phyloP scores from a whole-genome alignment of 1,140 invertebrate genomes.

The Bombyx mori region DNA sequence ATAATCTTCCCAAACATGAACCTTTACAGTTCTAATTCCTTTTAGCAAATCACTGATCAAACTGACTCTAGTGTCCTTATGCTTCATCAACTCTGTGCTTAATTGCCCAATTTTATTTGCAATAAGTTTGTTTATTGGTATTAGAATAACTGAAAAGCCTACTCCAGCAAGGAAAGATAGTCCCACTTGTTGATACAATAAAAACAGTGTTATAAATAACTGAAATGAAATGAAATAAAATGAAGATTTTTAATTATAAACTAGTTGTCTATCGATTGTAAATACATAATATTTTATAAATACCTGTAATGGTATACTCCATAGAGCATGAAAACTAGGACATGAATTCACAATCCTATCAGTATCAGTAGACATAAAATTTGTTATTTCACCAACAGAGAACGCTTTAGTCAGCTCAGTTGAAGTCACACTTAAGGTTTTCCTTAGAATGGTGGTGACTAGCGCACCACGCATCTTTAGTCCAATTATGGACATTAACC shows the following conservation, averaged over 20 bases:
- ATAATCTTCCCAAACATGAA: conserved; percentile 94
- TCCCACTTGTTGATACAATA: conserved; percentile 91
- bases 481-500: conserved; percentile 86
- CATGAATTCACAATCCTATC: conserved; percentile 96
- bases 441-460: conserved; percentile 89
- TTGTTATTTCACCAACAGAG: conserved; percentile 90
- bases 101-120: conserved; percentile 91
- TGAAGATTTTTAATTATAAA: not conserved
- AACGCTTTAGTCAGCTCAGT: conserved; percentile 74
- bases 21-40: conserved; percentile 92
- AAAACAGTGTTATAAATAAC: conserved; percentile 84
- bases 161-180: conserved; percentile 93
- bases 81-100: conserved; percentile 90
- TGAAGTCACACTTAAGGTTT: conserved; percentile 79
- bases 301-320: conserved; percentile 96
- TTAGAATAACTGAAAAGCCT: conserved; percentile 87
- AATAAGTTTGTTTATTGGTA: conserved; percentile 94
- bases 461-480: conserved; percentile 90
- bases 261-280: not conserved
- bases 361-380: conserved; percentile 97
- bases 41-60: conserved; percentile 89
- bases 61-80: conserved; percentile 93
- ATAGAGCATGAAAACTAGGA: conserved; percentile 95
- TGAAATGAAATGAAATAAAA: conserved; percentile 65
- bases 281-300: not conserved